Percentiles rank a stretch among this genome's conserved stretches.
phyloP scores from a whole-genome alignment of 2,888 invertebrate species.

The Drosophila sordidapex region DNA sequence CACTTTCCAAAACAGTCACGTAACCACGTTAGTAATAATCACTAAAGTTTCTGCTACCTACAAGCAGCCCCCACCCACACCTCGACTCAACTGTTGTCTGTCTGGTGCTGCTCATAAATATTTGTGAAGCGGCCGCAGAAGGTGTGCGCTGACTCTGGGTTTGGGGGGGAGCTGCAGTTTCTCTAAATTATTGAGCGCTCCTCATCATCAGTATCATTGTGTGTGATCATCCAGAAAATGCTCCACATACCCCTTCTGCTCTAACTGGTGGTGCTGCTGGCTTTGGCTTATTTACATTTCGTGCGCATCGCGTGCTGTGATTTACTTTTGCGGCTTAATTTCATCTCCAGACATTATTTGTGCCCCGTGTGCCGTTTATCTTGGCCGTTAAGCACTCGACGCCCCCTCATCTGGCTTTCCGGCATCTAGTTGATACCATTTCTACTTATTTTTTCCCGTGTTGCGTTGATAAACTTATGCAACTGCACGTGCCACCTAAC shows the following conservation, averaged over 20 bases:
- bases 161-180: conserved; percentile 50
- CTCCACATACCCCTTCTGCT: background rate
- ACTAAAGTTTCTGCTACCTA: conserved; percentile 82
- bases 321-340: conserved; percentile 84
- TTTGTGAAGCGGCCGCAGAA: conserved; percentile 60
- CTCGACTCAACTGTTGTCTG: conserved; percentile 35
- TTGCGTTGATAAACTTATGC: conserved; percentile 75
- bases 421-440: conserved; percentile 12
- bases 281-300: conserved; percentile 81
- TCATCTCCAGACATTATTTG: conserved; percentile 83
- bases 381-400: conserved; percentile 75
- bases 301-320: conserved; percentile 81
- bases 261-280: background rate
- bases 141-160: conserved; percentile 39
- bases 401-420: conserved; percentile 35
- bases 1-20: conserved; percentile 84
- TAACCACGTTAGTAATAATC: conserved; percentile 85
- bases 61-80: conserved; percentile 10
- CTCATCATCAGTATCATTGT: conserved; percentile 45
- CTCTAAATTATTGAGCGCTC: conserved; percentile 80
- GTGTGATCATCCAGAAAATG: conserved; percentile 42
- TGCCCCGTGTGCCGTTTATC: conserved; percentile 78
- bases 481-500: conserved; percentile 74
- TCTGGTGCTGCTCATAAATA: conserved; percentile 68
- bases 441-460: conserved; percentile 11